These are phyloP conservation scores for Rhodophaea formosa DNA, from an alignment of 2,888 invertebrate species.

Conservation along the genomic window DNA sequence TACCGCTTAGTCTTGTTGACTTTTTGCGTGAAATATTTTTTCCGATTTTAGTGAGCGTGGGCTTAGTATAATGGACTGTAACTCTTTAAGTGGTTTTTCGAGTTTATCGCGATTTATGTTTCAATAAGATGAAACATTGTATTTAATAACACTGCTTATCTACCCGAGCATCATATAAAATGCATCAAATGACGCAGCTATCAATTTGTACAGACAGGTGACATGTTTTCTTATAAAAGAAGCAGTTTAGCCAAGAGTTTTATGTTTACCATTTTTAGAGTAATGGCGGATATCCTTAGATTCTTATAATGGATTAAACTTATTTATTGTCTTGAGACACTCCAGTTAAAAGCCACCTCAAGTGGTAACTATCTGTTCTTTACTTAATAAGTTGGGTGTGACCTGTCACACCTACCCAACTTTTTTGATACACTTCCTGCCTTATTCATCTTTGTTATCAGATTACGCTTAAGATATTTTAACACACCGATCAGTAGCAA, in stretches of 20 bases:
- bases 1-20: conserved; percentile 69
- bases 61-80: conserved; percentile 63
- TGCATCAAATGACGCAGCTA: conserved; percentile 39
- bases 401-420: conserved; percentile 40
- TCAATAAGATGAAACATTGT: conserved; percentile 62
- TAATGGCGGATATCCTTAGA: conserved; percentile 1
- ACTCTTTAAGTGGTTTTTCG: conserved; percentile 71
- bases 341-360: conserved; percentile 34
- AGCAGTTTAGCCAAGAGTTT: conserved; percentile 7
- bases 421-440: conserved; percentile 36
- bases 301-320: conserved; percentile 17
- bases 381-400: conserved; percentile 41
- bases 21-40: conserved; percentile 65
- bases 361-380: conserved; percentile 35
- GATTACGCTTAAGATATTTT: conserved; percentile 30
- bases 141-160: conserved; percentile 54
- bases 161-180: conserved; percentile 49
- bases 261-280: not conserved
- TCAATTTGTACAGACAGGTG: conserved; percentile 35
- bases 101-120: conserved; percentile 69
- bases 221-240: conserved; percentile 21
- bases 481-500: conserved; percentile 37
- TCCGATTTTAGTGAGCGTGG: conserved; percentile 64
- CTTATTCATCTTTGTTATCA: conserved; percentile 24
- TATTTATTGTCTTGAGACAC: not conserved